These are phyloP conservation scores for Mus caroli DNA, from an alignment of 2,797 vertebrate species.

Conservation along the genomic window DNA sequence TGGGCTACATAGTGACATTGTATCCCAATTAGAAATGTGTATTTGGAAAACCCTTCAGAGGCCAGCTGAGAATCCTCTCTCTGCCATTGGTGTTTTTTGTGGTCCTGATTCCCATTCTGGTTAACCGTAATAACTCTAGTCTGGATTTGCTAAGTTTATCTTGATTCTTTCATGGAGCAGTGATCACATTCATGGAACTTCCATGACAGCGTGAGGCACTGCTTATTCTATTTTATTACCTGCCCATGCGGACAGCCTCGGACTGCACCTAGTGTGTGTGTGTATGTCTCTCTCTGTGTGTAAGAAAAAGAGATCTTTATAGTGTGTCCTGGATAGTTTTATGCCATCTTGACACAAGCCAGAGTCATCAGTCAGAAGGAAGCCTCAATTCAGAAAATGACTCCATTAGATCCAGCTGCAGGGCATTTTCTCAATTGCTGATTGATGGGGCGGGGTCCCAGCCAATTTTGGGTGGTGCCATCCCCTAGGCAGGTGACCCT, in stretches of 20 bases:
- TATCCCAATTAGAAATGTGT: background rate
- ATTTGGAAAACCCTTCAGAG: background rate
- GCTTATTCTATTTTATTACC: background rate
- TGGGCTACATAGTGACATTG: background rate
- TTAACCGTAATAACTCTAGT: background rate
- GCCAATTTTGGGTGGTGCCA: background rate
- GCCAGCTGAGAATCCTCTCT: background rate
- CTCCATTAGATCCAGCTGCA: background rate
- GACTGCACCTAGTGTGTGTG: background rate
- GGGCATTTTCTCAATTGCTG: background rate
- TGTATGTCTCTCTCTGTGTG: background rate
- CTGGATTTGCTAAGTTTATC: background rate
- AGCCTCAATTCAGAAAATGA: background rate
- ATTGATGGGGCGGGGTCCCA: no score
- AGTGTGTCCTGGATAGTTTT: background rate
- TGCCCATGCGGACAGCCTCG: background rate
- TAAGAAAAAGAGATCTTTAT: background rate
- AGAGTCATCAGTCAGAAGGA: background rate
- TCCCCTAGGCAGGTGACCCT: background rate
- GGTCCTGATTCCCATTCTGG: background rate
- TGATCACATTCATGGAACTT: background rate
- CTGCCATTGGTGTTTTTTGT: background rate
- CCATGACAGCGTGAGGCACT: accelerated
- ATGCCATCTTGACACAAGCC: background rate
- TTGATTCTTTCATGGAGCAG: background rate